A percentile compares a stretch with the other conserved stretches of the same genome.
Conservation (phyloP, 2,888 invertebrate species). For the Pollenia griseotomentosa region DNA sequence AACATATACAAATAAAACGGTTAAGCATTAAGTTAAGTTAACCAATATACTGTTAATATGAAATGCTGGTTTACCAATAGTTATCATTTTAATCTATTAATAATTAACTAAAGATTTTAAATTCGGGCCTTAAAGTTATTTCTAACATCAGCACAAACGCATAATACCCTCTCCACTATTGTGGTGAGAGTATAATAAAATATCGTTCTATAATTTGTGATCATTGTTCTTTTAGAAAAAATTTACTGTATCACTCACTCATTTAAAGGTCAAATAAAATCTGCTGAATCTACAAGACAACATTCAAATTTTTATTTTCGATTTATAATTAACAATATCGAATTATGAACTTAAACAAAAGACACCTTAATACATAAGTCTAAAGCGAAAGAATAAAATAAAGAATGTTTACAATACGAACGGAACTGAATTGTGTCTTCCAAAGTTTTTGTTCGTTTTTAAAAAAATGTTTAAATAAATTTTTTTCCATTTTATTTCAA, state of each 20-base stretch:
- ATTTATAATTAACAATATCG: constrained; percentile 23
- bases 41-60: no score
- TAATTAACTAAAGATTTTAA: no score
- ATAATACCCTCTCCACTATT: no score
- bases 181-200: no score
- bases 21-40: no score
- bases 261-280: not conserved
- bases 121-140: no score
- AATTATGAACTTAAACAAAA: not conserved
- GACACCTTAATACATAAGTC: not conserved
- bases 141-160: no score
- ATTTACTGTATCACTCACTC: not conserved
- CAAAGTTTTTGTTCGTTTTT: not conserved
- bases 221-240: not conserved
- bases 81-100: no score
- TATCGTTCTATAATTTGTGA: not conserved
- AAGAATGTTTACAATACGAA: not conserved
- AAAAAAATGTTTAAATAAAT: not conserved
- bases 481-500: not conserved
- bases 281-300: not conserved
- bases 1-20: no score
- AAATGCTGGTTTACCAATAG: no score
- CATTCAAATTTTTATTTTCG: constrained; percentile 12
- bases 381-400: not conserved
- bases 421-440: not conserved